phyloP scores from a whole-genome alignment of 2,888 invertebrate species.

The Dorcus hopei region DNA sequence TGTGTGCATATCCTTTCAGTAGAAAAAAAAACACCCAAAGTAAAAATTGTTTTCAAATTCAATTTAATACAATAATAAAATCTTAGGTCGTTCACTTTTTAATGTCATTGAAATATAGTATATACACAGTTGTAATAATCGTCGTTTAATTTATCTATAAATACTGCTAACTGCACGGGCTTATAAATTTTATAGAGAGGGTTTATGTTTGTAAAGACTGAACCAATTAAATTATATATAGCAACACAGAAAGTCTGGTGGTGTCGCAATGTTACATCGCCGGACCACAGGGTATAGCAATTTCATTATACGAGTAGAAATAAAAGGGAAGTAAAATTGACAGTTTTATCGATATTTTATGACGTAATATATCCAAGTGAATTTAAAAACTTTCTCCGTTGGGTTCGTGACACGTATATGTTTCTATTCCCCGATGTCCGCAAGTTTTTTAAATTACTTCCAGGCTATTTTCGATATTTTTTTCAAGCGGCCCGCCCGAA shows the following conservation, averaged over 20 bases:
- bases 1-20: too few relatives aligned
- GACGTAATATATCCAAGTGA: constrained; percentile 24
- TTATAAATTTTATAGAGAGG: background rate
- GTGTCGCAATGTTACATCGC: background rate
- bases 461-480: background rate
- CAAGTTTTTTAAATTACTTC: background rate
- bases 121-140: too few relatives aligned
- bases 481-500: background rate
- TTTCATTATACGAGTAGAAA: constrained; percentile 22
- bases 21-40: too few relatives aligned
- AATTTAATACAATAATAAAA: too few relatives aligned
- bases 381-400: constrained; percentile 21
- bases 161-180: background rate
- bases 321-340: constrained; percentile 22
- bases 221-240: constrained; percentile 1
- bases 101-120: too few relatives aligned
- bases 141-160: background rate
- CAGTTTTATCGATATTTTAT: constrained; percentile 26
- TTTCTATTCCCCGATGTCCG: background rate
- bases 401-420: background rate
- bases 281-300: constrained; percentile 9
- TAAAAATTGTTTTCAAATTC: too few relatives aligned
- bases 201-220: background rate
- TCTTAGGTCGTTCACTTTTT: too few relatives aligned
- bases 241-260: background rate